Conservation (phyloP, 2,113 vertebrate species). For the Lipotes vexillifer region DNA sequence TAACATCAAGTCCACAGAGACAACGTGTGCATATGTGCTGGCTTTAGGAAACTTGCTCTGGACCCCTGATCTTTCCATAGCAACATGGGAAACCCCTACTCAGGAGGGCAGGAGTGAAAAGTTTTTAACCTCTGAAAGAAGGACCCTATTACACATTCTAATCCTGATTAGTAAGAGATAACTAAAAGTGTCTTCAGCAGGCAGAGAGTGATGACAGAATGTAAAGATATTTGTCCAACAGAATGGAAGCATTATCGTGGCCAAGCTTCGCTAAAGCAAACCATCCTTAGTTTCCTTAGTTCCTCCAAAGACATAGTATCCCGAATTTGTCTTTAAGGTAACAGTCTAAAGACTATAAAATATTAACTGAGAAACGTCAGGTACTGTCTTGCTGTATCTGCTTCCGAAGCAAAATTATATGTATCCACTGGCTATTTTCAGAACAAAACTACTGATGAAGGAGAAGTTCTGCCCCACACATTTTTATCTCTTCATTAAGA, state of each 20-base stretch:
- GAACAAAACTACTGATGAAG: background rate
- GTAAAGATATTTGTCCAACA: background rate
- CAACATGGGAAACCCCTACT: background rate
- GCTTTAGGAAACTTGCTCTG: background rate
- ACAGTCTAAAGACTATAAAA: constrained; percentile 2
- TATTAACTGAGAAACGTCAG: background rate
- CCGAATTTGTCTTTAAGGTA: background rate
- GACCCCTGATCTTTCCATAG: background rate
- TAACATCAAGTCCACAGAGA: background rate
- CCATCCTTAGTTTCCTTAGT: background rate
- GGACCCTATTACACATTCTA: background rate
- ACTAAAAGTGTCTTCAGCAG: background rate
- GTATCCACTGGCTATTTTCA: background rate
- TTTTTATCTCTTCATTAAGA: background rate
- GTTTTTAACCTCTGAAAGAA: background rate
- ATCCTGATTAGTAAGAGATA: background rate
- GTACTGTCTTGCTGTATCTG: background rate
- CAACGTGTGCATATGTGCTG: fast-evolving
- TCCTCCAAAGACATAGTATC: background rate
- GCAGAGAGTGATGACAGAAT: background rate
- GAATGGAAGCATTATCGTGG: background rate
- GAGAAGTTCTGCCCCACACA: background rate
- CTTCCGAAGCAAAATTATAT: background rate
- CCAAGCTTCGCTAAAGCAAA: constrained; percentile 16
- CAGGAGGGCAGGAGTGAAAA: background rate